These are phyloP conservation scores for Mus musculus DNA, from an alignment of 2,113 vertebrate species.

Conservation along the genomic window DNA sequence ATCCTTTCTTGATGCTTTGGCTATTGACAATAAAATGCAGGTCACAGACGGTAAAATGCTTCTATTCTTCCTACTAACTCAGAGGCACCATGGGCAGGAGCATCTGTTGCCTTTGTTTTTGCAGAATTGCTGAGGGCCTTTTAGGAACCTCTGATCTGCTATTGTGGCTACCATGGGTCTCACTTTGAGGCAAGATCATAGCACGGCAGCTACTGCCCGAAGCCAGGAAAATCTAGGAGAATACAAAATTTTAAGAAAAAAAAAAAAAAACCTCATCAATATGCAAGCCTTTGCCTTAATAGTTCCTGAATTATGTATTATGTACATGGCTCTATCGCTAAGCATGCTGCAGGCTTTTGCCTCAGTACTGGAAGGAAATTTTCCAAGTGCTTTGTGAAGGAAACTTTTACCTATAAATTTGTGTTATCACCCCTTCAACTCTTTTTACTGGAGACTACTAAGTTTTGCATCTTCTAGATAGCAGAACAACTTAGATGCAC, in stretches of 20 bases:
- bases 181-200: slow-evolving; percentile 61
- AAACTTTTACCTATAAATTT: slow-evolving; percentile 33
- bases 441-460: slow-evolving; percentile 24
- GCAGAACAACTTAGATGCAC: slow-evolving; percentile 36
- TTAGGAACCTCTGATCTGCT: slow-evolving; percentile 66
- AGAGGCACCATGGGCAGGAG: not conserved
- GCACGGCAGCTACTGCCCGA: slow-evolving; percentile 51
- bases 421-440: not conserved
- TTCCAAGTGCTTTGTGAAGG: slow-evolving; percentile 27
- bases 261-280: slow-evolving; percentile 66
- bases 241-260: slow-evolving; percentile 31
- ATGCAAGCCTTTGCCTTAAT: slow-evolving; percentile 61
- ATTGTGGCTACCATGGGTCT: slow-evolving; percentile 5
- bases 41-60: not conserved
- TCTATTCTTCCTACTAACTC: slow-evolving; percentile 44
- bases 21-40: not conserved
- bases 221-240: slow-evolving; percentile 65
- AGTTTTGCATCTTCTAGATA: slow-evolving; percentile 43
- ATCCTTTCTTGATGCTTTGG: not conserved
- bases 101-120: slow-evolving; percentile 69
- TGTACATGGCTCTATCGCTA: slow-evolving; percentile 14
- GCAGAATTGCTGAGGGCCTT: slow-evolving; percentile 56
- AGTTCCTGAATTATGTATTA: slow-evolving; percentile 66
- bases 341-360: slow-evolving; percentile 46
- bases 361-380: slow-evolving; percentile 10